Evolutionary conservation across 2,888 invertebrate genomes (phyloP), one percentile per base, ranked within the genome.

Genomic region (Gryllus longicercus): DNA sequence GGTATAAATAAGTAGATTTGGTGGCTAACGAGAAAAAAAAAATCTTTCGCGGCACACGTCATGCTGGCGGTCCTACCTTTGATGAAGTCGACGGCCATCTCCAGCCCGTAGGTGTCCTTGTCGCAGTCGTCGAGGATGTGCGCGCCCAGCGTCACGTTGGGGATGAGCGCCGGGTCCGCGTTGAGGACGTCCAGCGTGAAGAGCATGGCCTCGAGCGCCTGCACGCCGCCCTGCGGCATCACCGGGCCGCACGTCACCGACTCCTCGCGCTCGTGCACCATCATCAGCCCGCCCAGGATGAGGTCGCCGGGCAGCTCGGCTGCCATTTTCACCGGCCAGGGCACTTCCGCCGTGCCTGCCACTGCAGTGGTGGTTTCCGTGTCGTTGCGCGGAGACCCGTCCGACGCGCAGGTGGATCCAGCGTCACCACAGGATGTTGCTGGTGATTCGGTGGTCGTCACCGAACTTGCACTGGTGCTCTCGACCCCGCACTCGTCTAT

Each of bases 71-170:
- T 11, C 91, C 89, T 88, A 97, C 97, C 97, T 93, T 97, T 96
- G 82, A 97, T 97, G 87, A 97, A 97, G 88, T 97, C 97, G 21
- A 97, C 95, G 21, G 97, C 96, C 93, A 97, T 97, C 87, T 97
- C 97, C 83, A 97, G 89, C 0, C 97, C 97, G 85, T 97, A 97
- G 0, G 97, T 97, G 86, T 97, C 97, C 88, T 96, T 95, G 89
- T 97, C 97, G 87, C 97, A 97, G 87, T 97, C 97, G 86, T 97
- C 97, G 82, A 97, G 89, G 79, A 97, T 93, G 86, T 96, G 94
- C 14, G 96, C 96, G 74, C 97, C 97, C 16, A 97, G 88, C 10
- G 90, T 92, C 79, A 96, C 92, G 79, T 94, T 94, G 0, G 95
- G 95, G 82, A 95, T 50, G 78, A 94, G 88, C 80, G 90, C 88